Evolutionary conservation across 1,140 invertebrate species (phyloP).

Genomic region (Drosophila gunungcola): DNA sequence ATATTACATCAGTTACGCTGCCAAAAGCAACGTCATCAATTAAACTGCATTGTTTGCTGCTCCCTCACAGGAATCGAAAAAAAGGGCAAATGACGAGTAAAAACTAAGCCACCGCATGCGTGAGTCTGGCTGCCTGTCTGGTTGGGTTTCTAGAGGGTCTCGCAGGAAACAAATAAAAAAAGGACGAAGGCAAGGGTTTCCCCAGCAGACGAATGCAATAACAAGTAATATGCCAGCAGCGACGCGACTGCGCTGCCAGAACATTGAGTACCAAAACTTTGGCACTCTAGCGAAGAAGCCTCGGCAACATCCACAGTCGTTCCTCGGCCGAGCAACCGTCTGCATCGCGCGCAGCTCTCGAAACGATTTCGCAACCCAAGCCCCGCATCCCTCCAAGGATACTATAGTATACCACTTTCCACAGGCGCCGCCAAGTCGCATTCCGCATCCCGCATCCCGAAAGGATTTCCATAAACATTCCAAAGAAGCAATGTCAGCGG

Average conservation of each 20-base stretch:
- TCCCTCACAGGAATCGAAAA: slow-evolving; percentile 1
- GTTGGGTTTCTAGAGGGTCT: neutral
- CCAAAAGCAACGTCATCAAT: slow-evolving; percentile 40
- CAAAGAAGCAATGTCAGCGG: slow-evolving; percentile 44
- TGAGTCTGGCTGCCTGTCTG: slow-evolving; percentile 41
- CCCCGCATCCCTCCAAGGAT: slow-evolving; percentile 28
- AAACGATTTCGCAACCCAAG: slow-evolving; percentile 9
- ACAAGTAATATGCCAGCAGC: slow-evolving; percentile 1
- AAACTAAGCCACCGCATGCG: slow-evolving; percentile 24
- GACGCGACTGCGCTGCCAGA: slow-evolving; percentile 22
- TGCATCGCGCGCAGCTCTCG: slow-evolving; percentile 72
- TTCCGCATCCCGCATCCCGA: slow-evolving; percentile 10
- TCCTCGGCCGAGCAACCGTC: slow-evolving; percentile 67
- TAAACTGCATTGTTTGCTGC: slow-evolving; percentile 11
- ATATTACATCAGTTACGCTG: slow-evolving; percentile 4
- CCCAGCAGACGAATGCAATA: slow-evolving; percentile 34
- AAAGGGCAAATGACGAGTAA: slow-evolving; percentile 9
- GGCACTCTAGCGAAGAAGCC: slow-evolving; percentile 61
- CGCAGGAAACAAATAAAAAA: slow-evolving; percentile 8
- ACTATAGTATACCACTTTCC: slow-evolving; percentile 22
- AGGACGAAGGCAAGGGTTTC: slow-evolving; percentile 41
- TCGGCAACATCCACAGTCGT: slow-evolving; percentile 66
- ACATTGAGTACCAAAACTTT: slow-evolving; percentile 26
- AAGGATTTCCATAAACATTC: slow-evolving; percentile 57
- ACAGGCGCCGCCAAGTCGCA: slow-evolving; percentile 66